Conservation (phyloP, 2,113 vertebrate species). For the Apus apus region DNA sequence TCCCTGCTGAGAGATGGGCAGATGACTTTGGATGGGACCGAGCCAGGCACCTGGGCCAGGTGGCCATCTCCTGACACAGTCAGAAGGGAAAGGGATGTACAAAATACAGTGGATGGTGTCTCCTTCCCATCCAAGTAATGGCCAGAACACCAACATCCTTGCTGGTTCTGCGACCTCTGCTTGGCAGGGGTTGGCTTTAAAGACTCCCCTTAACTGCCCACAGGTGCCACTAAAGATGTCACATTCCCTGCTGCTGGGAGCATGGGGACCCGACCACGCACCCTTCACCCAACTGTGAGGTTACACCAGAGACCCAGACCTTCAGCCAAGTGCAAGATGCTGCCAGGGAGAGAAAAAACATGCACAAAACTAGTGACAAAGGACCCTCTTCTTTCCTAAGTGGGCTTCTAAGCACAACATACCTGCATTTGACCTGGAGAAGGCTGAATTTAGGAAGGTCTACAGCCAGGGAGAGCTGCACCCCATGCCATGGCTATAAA, state of each 20-base stretch:
- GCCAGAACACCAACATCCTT: neutral
- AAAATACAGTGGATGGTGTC: neutral
- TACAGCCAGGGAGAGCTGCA: neutral
- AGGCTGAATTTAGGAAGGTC: neutral
- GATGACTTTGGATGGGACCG: neutral
- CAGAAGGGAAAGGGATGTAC: neutral
- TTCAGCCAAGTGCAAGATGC: neutral
- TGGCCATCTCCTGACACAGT: neutral
- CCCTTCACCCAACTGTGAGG: neutral
- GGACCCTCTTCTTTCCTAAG: neutral
- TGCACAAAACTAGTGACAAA: neutral
- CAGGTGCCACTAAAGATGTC: neutral
- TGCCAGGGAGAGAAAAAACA: neutral
- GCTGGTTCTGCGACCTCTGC: neutral
- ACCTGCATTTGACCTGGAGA: neutral
- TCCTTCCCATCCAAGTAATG: neutral
- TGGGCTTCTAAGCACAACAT: neutral
- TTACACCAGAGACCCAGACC: neutral
- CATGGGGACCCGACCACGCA: neutral
- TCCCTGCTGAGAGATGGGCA: neutral
- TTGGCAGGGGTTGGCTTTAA: neutral
- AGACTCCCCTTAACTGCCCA: neutral
- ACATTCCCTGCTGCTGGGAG: neutral
- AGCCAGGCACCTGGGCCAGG: neutral
- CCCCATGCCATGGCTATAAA: neutral